A percentile compares a stretch with the other conserved stretches of the same genome.
These are phyloP conservation scores for Pollenia labialis DNA, from an alignment of 2,888 invertebrate genomes.

Conservation along the genomic window DNA sequence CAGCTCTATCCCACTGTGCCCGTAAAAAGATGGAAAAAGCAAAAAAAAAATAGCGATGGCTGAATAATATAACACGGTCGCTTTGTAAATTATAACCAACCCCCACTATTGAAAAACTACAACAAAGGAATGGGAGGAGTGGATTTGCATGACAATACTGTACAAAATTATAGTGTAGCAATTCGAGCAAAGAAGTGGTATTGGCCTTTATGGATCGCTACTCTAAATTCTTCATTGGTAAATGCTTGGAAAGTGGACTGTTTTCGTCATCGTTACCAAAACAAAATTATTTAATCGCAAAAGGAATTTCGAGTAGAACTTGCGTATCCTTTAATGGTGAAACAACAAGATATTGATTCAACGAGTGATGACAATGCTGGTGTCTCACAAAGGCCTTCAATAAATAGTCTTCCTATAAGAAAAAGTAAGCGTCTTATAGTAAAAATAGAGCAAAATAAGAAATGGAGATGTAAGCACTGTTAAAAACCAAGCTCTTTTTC, in stretches of 20 bases:
- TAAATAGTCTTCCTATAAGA: constrained; percentile 6
- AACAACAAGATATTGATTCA: constrained; percentile 12
- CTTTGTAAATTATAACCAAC: too few relatives aligned
- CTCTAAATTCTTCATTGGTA: too few relatives aligned
- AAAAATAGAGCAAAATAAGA: not conserved
- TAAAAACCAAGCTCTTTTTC: not conserved
- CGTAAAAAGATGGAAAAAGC: constrained; percentile 33
- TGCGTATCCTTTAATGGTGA: constrained; percentile 12
- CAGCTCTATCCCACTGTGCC: not conserved
- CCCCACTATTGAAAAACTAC: too few relatives aligned
- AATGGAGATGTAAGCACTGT: too few relatives aligned
- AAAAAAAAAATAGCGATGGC: constrained; percentile 15
- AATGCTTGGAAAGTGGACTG: constrained; percentile 41
- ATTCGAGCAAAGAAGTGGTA: too few relatives aligned
- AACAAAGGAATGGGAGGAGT: too few relatives aligned
- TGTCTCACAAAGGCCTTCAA: not conserved
- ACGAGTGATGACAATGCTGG: constrained; percentile 9
- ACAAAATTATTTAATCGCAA: constrained; percentile 13
- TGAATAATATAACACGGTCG: too few relatives aligned
- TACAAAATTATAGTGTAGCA: too few relatives aligned
- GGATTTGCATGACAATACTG: too few relatives aligned
- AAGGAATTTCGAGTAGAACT: constrained; percentile 33
- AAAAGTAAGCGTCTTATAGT: constrained; percentile 4
- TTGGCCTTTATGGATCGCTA: too few relatives aligned
- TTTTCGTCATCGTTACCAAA: constrained; percentile 15